Conservation (phyloP, 2,797 vertebrate genomes). For the Luscinia luscinia region DNA sequence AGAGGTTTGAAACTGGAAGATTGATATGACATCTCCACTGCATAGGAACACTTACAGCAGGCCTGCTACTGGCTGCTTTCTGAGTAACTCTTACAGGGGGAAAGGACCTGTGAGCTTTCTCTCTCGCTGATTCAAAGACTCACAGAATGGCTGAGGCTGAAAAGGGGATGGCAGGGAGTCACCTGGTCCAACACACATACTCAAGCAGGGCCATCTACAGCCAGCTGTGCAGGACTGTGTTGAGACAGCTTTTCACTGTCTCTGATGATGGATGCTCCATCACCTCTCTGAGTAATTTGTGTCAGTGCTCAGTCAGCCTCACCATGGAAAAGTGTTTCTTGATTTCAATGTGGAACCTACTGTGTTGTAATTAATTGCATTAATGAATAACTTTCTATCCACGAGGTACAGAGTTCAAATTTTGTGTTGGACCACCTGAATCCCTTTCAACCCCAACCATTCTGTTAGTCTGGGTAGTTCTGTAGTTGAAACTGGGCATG, state of each 20-base stretch:
- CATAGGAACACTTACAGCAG: background rate
- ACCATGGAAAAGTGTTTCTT: background rate
- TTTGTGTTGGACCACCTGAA: background rate
- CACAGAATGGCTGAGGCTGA: background rate
- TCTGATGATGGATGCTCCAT: background rate
- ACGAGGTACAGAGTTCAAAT: background rate
- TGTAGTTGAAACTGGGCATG: background rate
- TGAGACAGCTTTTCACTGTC: background rate
- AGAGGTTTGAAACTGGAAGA: background rate
- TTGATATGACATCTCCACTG: background rate
- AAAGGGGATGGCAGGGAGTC: background rate
- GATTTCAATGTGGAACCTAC: background rate
- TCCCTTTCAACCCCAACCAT: background rate
- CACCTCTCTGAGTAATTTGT: background rate
- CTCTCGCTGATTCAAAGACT: background rate
- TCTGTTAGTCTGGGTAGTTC: background rate
- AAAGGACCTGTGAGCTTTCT: background rate
- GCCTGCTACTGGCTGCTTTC: background rate
- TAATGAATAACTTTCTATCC: background rate
- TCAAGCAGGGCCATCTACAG: background rate
- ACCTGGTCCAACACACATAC: background rate
- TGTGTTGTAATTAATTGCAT: background rate
- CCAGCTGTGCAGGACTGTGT: background rate
- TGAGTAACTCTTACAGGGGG: background rate
- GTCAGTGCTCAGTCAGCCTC: background rate